Percentiles rank a stretch among this genome's conserved stretches.
These are phyloP conservation scores for Corapipo altera DNA, from an alignment of 2,113 vertebrate genomes.

Conservation along the genomic window DNA sequence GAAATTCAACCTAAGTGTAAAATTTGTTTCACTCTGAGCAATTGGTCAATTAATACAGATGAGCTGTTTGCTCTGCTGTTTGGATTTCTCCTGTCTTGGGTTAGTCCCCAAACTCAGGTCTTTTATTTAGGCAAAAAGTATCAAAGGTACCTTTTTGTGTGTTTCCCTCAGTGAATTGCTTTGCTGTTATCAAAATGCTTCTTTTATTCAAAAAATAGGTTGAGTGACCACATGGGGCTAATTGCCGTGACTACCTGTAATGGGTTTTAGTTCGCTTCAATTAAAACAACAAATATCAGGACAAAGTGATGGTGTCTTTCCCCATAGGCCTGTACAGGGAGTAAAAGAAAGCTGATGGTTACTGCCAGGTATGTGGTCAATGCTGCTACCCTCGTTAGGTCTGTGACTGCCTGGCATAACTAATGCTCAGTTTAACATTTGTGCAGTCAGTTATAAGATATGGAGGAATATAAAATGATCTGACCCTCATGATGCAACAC, in stretches of 20 bases:
- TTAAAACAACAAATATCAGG: neutral
- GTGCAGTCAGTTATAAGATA: neutral
- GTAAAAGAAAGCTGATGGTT: neutral
- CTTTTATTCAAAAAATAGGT: neutral
- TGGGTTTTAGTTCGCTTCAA: neutral
- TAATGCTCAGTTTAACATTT: neutral
- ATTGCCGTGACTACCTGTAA: neutral
- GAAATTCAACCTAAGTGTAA: neutral
- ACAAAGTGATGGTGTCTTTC: neutral
- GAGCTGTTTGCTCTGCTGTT: neutral
- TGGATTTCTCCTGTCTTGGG: neutral
- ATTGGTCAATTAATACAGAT: neutral
- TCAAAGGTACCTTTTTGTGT: neutral
- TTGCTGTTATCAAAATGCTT: neutral
- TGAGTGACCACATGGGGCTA: neutral
- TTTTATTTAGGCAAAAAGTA: neutral
- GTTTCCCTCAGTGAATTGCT: neutral
- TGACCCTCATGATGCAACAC: too few species aligned
- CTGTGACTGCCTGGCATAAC: neutral
- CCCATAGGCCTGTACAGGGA: neutral
- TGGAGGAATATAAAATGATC: neutral
- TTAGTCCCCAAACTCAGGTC: neutral
- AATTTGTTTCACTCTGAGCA: neutral
- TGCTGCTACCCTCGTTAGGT: neutral
- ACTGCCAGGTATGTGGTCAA: neutral